Percentiles rank a stretch among this genome's conserved stretches.
Evolutionary conservation across 2,797 vertebrate species (phyloP).

Genomic region (Heliangelus exortis): DNA sequence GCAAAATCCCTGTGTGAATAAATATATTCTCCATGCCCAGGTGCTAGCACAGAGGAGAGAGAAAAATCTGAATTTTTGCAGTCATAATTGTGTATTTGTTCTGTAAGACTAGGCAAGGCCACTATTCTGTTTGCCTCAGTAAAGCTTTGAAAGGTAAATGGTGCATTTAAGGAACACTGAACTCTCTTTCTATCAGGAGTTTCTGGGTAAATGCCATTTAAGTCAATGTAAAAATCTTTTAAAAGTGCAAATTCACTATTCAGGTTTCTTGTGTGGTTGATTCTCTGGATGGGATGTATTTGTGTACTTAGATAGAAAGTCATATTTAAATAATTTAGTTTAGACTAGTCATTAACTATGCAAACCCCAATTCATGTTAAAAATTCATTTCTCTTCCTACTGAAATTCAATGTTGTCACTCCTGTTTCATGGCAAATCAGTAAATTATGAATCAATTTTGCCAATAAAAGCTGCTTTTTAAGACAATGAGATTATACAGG

Average conservation of each 20-base stretch:
- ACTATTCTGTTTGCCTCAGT: not conserved
- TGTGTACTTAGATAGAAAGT: not conserved
- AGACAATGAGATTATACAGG: conserved; percentile 18
- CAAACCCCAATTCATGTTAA: conserved; percentile 25
- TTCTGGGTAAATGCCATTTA: not conserved
- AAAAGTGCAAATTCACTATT: not conserved
- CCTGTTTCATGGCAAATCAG: not conserved
- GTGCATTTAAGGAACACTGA: not conserved
- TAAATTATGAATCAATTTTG: conserved; percentile 32
- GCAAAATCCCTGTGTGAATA: not conserved
- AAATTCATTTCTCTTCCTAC: not conserved
- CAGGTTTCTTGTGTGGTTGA: not conserved
- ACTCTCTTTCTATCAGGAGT: not conserved
- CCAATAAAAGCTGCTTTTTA: not conserved
- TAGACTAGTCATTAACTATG: not conserved
- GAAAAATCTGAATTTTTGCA: not conserved
- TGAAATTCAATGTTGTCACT: not conserved
- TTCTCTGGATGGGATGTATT: not conserved
- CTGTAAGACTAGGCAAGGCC: not conserved
- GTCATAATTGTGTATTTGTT: not conserved
- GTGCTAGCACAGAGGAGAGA: not conserved
- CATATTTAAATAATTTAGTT: conserved; percentile 21
- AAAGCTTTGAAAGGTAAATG: not conserved
- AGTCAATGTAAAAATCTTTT: not conserved
- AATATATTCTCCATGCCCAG: not conserved